Percentiles rank a stretch among this genome's conserved stretches.
Conservation (phyloP, 2,797 vertebrate genomes). For the Pseudomugil gertrudae region DNA sequence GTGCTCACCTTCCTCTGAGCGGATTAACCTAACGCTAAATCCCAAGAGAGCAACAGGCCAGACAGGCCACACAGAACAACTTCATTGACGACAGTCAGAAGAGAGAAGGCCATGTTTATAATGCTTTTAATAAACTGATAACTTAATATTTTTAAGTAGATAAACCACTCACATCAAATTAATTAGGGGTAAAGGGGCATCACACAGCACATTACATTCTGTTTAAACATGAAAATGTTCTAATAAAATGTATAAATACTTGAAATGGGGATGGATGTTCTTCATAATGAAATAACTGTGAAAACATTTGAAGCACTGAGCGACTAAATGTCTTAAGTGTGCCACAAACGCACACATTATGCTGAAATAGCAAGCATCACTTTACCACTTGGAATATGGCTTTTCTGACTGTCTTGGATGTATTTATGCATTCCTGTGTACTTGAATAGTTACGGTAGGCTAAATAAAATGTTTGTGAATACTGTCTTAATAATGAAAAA, state of each 20-base stretch:
- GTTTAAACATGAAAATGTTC: conserved; percentile 14
- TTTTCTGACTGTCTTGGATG: conserved; percentile 21
- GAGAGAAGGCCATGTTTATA: conserved; percentile 56
- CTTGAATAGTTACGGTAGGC: conserved; percentile 9
- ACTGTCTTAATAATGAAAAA: conserved; percentile 14
- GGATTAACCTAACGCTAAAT: conserved; percentile 85
- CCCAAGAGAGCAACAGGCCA: conserved; percentile 84
- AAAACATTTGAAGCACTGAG: conserved; percentile 39
- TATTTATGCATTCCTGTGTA: conserved; percentile 2
- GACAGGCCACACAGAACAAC: conserved; percentile 75
- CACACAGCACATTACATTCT: background rate
- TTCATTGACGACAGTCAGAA: conserved; percentile 72
- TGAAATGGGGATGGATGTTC: conserved; percentile 7
- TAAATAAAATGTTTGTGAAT: conserved; percentile 22
- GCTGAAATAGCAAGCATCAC: conserved; percentile 29
- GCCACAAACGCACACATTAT: conserved; percentile 31
- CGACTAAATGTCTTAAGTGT: conserved; percentile 18
- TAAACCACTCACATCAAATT: conserved; percentile 32
- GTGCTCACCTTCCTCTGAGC: conserved; percentile 82
- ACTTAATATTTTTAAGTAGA: conserved; percentile 6
- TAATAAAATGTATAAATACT: background rate
- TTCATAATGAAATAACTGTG: conserved; percentile 17
- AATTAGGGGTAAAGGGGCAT: conserved; percentile 10
- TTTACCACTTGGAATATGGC: conserved; percentile 28
- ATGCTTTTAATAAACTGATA: conserved; percentile 35